Conservation (phyloP, 1,140 invertebrate genomes). For the Chlorops oryzae region DNA sequence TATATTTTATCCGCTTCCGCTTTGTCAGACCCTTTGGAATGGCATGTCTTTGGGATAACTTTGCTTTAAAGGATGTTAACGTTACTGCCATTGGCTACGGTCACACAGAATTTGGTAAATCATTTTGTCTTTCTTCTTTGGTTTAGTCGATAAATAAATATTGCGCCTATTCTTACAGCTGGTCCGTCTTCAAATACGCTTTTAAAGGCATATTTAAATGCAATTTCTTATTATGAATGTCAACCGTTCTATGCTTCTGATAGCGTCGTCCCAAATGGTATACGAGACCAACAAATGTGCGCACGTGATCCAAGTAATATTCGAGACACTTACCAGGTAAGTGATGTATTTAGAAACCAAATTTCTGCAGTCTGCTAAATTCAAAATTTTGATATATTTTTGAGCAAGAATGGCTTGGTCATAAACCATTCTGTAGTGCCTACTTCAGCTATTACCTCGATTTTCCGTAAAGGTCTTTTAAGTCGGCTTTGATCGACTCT, state of each 20-base stretch:
- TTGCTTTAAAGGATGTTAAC: neutral
- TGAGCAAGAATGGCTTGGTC: too few relatives aligned
- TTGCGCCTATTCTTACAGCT: neutral
- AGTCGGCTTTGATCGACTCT: too few relatives aligned
- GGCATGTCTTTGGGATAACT: neutral
- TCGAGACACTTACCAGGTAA: conserved; percentile 19
- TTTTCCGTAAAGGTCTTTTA: too few relatives aligned
- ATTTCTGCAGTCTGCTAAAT: too few relatives aligned
- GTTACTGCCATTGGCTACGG: conserved; percentile 17
- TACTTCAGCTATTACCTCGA: too few relatives aligned
- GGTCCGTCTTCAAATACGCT: conserved; percentile 6
- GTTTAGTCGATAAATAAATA: neutral
- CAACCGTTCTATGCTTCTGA: conserved; percentile 3
- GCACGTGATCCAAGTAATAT: conserved; percentile 11
- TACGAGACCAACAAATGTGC: conserved; percentile 18
- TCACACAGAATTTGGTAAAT: conserved; percentile 14
- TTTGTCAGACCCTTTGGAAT: too few relatives aligned
- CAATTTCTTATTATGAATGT: conserved; percentile 10
- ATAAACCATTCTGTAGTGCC: too few relatives aligned
- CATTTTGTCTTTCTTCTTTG: too few relatives aligned
- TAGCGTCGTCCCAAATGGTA: conserved; percentile 4
- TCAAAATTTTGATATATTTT: too few relatives aligned
- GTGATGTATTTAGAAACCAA: too few relatives aligned
- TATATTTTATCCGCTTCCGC: too few relatives aligned
- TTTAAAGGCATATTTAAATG: conserved; percentile 10